Evolutionary conservation across 35 echinoderm and acorn worm species (phyloP).

Genomic region (Stichopus chloronotus): DNA sequence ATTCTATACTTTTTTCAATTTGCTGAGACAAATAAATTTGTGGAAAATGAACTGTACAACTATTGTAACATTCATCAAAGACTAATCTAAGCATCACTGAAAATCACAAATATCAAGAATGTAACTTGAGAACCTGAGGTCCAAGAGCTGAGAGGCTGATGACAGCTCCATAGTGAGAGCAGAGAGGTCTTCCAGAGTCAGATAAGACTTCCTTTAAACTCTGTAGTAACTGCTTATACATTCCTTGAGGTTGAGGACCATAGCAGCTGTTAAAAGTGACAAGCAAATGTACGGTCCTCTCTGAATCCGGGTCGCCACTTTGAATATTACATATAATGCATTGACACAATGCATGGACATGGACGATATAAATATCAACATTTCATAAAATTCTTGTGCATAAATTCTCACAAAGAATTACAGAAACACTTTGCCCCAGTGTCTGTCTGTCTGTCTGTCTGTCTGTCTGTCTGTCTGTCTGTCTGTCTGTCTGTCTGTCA

Average conservation of each 20-base stretch:
- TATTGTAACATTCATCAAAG: too few relatives aligned
- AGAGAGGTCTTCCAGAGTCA: slow-evolving; percentile 87
- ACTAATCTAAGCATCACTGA: background rate
- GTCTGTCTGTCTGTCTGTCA: too few relatives aligned
- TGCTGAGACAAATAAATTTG: too few relatives aligned
- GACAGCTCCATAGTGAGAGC: slow-evolving; percentile 92
- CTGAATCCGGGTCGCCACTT: background rate
- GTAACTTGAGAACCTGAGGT: slow-evolving; percentile 66
- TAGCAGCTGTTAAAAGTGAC: background rate
- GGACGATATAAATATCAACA: too few relatives aligned
- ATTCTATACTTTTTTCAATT: too few relatives aligned
- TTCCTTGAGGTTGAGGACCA: slow-evolving; percentile 35
- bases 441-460: too few relatives aligned
- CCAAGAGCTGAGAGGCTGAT: slow-evolving; percentile 84
- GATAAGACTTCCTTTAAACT: slow-evolving; percentile 78
- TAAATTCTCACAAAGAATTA: too few relatives aligned
- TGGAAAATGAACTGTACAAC: too few relatives aligned
- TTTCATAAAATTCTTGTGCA: too few relatives aligned
- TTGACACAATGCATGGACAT: too few relatives aligned
- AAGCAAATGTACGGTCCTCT: background rate
- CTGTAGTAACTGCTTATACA: slow-evolving; percentile 73
- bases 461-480: too few relatives aligned
- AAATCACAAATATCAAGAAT: background rate
- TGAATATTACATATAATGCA: background rate
- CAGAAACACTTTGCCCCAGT: too few relatives aligned